Percentiles rank a stretch among this genome's conserved stretches.
Conservation (phyloP, 2,888 invertebrate genomes). For the Poecilobothrus nobilitatus region DNA sequence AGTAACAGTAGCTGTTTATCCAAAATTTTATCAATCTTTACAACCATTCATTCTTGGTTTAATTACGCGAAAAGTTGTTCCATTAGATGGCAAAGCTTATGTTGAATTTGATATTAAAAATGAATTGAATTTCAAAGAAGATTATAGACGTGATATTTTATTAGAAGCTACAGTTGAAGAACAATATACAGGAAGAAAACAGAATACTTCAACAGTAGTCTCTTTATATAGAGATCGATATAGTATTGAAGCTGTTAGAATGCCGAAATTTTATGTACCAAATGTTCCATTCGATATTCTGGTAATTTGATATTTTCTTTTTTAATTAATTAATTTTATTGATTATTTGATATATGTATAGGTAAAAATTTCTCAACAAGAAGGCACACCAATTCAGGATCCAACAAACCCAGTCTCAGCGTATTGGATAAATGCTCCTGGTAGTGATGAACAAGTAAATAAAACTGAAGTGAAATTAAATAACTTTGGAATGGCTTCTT, state of each 20-base stretch:
- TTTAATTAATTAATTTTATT: background rate
- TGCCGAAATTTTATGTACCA: slow-evolving; percentile 87
- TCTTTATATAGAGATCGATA: slow-evolving; percentile 71
- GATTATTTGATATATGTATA: slow-evolving; percentile 28
- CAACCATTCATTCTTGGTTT: slow-evolving; percentile 42
- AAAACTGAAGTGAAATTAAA: slow-evolving; percentile 35
- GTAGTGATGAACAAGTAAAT: slow-evolving; percentile 41
- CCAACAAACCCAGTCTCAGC: slow-evolving; percentile 50
- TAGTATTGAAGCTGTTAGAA: slow-evolving; percentile 69
- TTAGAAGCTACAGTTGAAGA: slow-evolving; percentile 90
- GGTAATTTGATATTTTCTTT: slow-evolving; percentile 24
- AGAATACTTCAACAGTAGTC: slow-evolving; percentile 71
- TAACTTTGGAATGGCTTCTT: slow-evolving; percentile 34
- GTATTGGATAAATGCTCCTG: slow-evolving; percentile 38
- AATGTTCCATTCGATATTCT: slow-evolving; percentile 61
- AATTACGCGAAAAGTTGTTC: slow-evolving; percentile 61
- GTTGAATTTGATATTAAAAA: slow-evolving; percentile 70
- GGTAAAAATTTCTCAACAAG: slow-evolving; percentile 65
- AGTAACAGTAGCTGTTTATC: slow-evolving; percentile 75
- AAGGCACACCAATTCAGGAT: slow-evolving; percentile 56
- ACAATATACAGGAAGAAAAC: slow-evolving; percentile 69
- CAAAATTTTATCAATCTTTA: slow-evolving; percentile 54
- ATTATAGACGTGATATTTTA: slow-evolving; percentile 67
- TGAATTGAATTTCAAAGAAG: slow-evolving; percentile 73
- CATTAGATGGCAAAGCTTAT: slow-evolving; percentile 55